phyloP scores from a whole-genome alignment of 1,140 invertebrate genomes.

The Bombus affinis region DNA sequence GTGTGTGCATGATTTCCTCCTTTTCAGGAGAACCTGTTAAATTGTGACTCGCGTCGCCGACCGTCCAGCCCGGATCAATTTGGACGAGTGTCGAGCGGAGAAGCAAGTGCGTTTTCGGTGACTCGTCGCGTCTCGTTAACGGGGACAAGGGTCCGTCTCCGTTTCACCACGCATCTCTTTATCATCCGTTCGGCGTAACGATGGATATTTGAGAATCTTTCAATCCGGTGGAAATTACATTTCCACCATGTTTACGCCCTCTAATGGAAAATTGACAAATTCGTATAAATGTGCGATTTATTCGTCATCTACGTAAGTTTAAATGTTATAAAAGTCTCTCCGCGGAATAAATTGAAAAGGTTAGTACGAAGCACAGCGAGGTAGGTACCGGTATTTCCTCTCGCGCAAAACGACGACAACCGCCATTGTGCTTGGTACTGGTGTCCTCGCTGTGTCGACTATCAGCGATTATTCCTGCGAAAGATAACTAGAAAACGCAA shows the following conservation, averaged over 20 bases:
- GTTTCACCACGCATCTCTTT: background rate
- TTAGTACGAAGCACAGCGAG: slow-evolving; percentile 4
- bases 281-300: too few relatives aligned
- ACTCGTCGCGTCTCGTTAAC: slow-evolving; percentile 4
- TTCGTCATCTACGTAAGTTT: too few relatives aligned
- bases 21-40: slow-evolving; percentile 40
- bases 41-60: slow-evolving; percentile 30
- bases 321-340: background rate
- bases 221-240: background rate
- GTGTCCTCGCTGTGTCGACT: background rate
- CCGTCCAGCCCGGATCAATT: slow-evolving; percentile 6
- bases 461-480: slow-evolving; percentile 6
- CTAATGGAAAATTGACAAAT: too few relatives aligned
- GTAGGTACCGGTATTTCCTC: background rate
- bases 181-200: background rate
- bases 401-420: slow-evolving; percentile 33
- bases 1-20: slow-evolving; percentile 34
- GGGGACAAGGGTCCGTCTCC: background rate
- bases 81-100: slow-evolving; percentile 6
- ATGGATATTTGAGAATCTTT: background rate
- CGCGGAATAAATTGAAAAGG: background rate
- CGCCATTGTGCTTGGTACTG: slow-evolving; percentile 21
- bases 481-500: slow-evolving; percentile 14
- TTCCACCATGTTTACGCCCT: background rate
- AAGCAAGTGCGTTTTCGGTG: slow-evolving; percentile 22